Percentiles rank a stretch among this genome's conserved stretches.
Conservation (phyloP, 2,113 vertebrate genomes). For the Pavo muticus region DNA sequence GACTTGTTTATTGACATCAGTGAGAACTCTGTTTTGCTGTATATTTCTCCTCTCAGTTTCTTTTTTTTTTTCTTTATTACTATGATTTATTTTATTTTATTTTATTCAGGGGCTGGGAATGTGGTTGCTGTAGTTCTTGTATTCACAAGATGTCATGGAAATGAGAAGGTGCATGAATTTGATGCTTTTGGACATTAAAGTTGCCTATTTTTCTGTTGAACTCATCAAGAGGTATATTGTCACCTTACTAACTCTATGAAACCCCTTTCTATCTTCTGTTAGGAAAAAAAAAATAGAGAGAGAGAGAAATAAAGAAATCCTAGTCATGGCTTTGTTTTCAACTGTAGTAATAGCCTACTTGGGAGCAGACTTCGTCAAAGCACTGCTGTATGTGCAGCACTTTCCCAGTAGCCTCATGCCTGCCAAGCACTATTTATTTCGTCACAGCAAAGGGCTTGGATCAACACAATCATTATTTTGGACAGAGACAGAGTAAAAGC, state of each 20-base stretch:
- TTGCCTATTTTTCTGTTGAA: not conserved
- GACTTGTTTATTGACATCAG: not conserved
- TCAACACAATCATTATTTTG: not conserved
- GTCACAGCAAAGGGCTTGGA: not conserved
- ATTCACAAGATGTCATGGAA: not conserved
- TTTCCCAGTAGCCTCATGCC: not conserved
- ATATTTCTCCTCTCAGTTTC: not conserved
- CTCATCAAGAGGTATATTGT: not conserved
- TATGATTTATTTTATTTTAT: no score
- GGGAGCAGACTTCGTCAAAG: not conserved
- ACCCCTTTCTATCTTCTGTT: not conserved
- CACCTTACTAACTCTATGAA: not conserved
- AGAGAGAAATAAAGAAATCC: fast-evolving
- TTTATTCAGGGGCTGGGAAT: not conserved
- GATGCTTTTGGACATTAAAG: not conserved
- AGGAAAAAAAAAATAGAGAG: not conserved
- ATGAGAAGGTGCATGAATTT: fast-evolving
- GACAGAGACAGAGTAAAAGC: not conserved
- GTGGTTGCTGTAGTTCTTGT: not conserved
- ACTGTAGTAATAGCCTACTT: not conserved
- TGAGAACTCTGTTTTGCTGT: not conserved
- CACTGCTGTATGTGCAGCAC: not conserved
- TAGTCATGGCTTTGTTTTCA: fast-evolving
- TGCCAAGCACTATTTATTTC: not conserved
- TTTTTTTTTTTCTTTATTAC: not conserved